Percentiles rank a stretch among this genome's conserved stretches.
phyloP scores from a whole-genome alignment of 2,797 vertebrate genomes.

The Phrynocephalus guinanensis region DNA sequence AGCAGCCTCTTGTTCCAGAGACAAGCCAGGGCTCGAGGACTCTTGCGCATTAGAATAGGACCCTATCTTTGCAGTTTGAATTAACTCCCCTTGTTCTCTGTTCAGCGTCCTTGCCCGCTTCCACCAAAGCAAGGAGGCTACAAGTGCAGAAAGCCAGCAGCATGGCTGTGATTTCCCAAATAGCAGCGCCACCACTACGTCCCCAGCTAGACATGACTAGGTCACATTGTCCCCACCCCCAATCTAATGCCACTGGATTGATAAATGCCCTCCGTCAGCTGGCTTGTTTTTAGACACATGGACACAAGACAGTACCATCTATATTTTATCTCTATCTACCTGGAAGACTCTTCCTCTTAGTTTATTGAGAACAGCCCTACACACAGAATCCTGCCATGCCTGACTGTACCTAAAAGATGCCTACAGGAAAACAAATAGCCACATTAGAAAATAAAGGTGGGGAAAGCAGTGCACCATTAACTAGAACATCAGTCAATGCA shows the following conservation, averaged over 20 bases:
- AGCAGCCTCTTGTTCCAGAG: conserved; percentile 11
- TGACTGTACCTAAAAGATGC: conserved; percentile 32
- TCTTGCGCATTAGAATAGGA: background rate
- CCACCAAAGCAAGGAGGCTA: background rate
- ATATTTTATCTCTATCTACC: conserved; percentile 38
- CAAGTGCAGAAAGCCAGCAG: background rate
- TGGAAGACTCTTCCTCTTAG: conserved; percentile 36
- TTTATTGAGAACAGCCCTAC: conserved; percentile 39
- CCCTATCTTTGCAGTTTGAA: background rate
- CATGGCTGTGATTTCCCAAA: background rate
- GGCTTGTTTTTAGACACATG: conserved; percentile 9
- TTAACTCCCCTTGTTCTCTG: background rate
- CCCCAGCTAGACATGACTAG: background rate
- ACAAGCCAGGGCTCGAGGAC: background rate
- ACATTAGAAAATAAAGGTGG: conserved; percentile 18
- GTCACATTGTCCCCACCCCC: background rate
- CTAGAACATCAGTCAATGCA: conserved; percentile 14
- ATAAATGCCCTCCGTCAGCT: background rate
- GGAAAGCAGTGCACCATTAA: conserved; percentile 6
- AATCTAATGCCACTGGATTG: background rate
- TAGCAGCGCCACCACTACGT: background rate
- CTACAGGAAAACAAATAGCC: conserved; percentile 38
- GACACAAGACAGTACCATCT: conserved; percentile 25
- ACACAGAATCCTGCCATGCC: conserved; percentile 31
- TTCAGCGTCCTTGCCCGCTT: background rate